Evolutionary conservation across 2,797 vertebrate genomes (phyloP), one percentile per base, ranked within the genome.

Genomic region (Fundulus diaphanus): DNA sequence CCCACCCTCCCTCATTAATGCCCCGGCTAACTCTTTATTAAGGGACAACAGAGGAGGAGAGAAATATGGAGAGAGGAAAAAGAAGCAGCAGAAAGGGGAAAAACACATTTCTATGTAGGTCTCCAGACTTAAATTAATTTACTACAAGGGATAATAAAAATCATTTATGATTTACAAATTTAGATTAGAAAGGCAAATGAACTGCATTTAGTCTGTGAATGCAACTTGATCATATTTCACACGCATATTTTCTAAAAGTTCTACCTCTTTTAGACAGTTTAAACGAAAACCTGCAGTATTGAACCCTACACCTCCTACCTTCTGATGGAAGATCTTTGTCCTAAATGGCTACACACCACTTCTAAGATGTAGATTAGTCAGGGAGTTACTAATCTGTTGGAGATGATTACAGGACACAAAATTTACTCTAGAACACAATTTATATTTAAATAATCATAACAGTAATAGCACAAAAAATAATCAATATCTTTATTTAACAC

Each of bases 1-100:
- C n/a, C n/a, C n/a, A 80, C 81, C 77, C 72, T 74, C 79, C 77
- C 77, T 87, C 82, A 87, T 86, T 88, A 87, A 80, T 82, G 84
- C 77, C 73, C 42, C 8, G 70, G 68, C 65, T 68, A 82, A 87
- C 61, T 76, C 73, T 82, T 90, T 85, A 74, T 81, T 77, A 82
- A 82, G 77, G 86, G 75, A 88, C 63, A 84, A 76, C 20, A 37
- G 68, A 9, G 20, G 24, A 35, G n/a, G n/a, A 52, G 52, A 51
- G 15, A 56, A 57, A 40, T n/a, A n/a, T n/a, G n/a, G n/a, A 40
- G 35, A n/a, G 12, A 52, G 24, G 48, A 18, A 27, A 16, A 42
- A 5, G 9, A 63, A 0, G 59, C 22, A 61, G 33, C 59, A 49
- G 18, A 37, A 61, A 11, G 31, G n/a, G n/a, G n/a, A n/a, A n/a